phyloP scores from a whole-genome alignment of 30 jellyfish, hydroid and myxozoan genomes.

The Catostylus mosaicus region DNA sequence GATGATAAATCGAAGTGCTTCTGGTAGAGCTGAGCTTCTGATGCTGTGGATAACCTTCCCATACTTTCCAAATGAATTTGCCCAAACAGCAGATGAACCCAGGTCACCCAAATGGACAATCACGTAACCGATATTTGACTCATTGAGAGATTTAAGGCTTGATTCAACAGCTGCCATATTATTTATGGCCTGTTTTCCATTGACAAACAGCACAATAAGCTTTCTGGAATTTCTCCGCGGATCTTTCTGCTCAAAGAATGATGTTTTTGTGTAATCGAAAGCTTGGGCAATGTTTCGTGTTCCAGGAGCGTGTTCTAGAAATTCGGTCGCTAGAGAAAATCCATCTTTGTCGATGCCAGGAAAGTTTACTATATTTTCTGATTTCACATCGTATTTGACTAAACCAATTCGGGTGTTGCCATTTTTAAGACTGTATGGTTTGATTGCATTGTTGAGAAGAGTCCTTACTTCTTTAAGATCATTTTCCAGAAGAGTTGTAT shows the following conservation, averaged over 20 bases:
- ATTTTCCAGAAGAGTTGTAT: slow-evolving; percentile 23
- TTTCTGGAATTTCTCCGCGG: slow-evolving; percentile 37
- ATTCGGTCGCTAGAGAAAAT: slow-evolving; percentile 17
- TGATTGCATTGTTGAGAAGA: slow-evolving; percentile 24
- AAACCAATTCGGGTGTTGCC: slow-evolving; percentile 56
- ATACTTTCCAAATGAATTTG: slow-evolving; percentile 16
- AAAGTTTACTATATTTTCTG: background rate
- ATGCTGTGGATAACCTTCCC: slow-evolving; percentile 30
- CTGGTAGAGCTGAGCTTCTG: slow-evolving; percentile 38
- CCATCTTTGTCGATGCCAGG: slow-evolving; percentile 25
- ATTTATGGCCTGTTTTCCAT: slow-evolving; percentile 1
- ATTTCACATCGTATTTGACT: slow-evolving; percentile 13
- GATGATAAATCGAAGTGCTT: slow-evolving; percentile 35
- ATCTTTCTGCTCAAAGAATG: background rate
- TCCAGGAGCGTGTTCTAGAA: slow-evolving; percentile 28
- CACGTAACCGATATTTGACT: slow-evolving; percentile 27
- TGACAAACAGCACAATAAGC: slow-evolving; percentile 33
- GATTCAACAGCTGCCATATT: slow-evolving; percentile 36
- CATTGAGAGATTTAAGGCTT: slow-evolving; percentile 31
- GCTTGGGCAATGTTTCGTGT: slow-evolving; percentile 23
- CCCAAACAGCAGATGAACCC: background rate
- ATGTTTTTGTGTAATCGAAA: slow-evolving; percentile 23
- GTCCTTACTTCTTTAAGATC: slow-evolving; percentile 35
- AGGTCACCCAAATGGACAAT: slow-evolving; percentile 25
- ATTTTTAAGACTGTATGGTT: slow-evolving; percentile 12